Percentiles rank a stretch among this genome's conserved stretches.
Conservation (phyloP, 2,888 invertebrate genomes). For the Pemphredon lugubris region DNA sequence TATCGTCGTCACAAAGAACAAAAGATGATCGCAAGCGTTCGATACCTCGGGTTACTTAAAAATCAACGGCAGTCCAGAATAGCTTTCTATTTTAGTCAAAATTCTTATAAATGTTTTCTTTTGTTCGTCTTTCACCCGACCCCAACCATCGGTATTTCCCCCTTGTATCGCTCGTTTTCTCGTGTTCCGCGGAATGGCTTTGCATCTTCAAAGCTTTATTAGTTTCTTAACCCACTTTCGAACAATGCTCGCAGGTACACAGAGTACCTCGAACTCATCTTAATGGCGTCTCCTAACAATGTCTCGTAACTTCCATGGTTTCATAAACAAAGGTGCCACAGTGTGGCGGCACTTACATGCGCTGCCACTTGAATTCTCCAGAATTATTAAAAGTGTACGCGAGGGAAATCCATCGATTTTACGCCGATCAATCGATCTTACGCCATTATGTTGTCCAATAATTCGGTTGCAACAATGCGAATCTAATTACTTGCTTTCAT, state of each 20-base stretch:
- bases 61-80: too few relatives aligned
- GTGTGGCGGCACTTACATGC: background rate
- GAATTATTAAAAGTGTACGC: conserved; percentile 17
- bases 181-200: conserved; percentile 9
- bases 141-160: background rate
- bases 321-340: conserved; percentile 31
- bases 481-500: background rate
- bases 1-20: too few relatives aligned
- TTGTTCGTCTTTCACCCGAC: background rate
- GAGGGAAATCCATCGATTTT: background rate
- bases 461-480: background rate
- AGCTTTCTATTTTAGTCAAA: too few relatives aligned
- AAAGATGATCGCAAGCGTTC: too few relatives aligned
- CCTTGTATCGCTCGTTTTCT: background rate
- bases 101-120: background rate
- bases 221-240: conserved; percentile 52
- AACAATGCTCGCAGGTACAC: conserved; percentile 36
- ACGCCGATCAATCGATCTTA: background rate
- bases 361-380: conserved; percentile 12
- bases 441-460: background rate
- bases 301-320: conserved; percentile 34
- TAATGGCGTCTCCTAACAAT: conserved; percentile 35
- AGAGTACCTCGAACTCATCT: conserved; percentile 30
- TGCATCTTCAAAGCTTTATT: conserved; percentile 40
- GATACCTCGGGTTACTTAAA: too few relatives aligned